Evolutionary conservation across 1,140 invertebrate species (phyloP).

Genomic region (Portunus trituberculatus): DNA sequence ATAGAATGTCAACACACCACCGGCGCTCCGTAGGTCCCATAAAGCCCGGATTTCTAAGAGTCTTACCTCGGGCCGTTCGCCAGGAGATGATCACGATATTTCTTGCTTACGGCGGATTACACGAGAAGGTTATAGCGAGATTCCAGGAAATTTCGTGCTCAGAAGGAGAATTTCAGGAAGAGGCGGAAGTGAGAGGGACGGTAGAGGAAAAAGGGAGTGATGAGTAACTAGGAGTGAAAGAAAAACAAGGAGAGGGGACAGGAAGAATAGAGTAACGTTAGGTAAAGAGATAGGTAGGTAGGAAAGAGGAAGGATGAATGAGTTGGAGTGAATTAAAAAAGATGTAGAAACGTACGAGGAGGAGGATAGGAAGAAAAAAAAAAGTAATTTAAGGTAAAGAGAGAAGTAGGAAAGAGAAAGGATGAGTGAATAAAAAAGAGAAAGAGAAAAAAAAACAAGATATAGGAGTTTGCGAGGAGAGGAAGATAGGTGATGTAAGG

Average conservation of each 20-base stretch:
- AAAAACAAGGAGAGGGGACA: neutral
- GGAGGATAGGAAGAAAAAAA: neutral
- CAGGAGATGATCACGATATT: neutral
- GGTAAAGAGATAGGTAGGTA: neutral
- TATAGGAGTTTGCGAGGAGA: neutral
- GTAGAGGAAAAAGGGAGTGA: neutral
- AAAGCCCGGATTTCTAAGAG: slow-evolving; percentile 3
- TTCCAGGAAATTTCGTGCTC: neutral
- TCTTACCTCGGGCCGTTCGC: neutral
- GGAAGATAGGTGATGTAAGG: too few relatives aligned
- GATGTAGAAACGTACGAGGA: neutral
- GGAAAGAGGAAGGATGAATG: neutral
- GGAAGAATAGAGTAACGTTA: neutral
- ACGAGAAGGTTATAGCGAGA: neutral
- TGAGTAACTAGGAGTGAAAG: too few relatives aligned
- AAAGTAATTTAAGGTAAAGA: neutral
- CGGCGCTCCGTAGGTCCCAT: neutral
- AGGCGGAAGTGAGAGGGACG: neutral
- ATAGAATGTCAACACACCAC: neutral
- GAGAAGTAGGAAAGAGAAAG: neutral
- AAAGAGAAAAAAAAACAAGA: neutral
- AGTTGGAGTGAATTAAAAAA: neutral
- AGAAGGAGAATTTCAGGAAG: neutral
- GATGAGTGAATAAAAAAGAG: neutral
- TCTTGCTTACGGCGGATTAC: neutral